phyloP scores from a whole-genome alignment of 1,140 invertebrate genomes.

The Orius laevigatus region DNA sequence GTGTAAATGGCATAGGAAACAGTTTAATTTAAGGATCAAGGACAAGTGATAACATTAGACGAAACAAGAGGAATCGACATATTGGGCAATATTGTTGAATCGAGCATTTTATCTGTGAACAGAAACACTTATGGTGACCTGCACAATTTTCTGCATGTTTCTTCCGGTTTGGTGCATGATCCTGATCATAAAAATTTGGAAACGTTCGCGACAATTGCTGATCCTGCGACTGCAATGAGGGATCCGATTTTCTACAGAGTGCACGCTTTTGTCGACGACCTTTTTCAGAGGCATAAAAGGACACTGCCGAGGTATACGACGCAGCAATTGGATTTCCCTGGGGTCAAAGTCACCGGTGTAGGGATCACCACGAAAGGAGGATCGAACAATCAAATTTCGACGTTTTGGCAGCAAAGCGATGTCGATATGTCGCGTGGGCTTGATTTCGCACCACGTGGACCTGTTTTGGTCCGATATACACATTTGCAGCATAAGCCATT shows the following conservation, averaged over 20 bases:
- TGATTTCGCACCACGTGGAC: slow-evolving; percentile 28
- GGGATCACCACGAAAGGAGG: slow-evolving; percentile 27
- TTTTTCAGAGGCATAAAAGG: too few relatives aligned
- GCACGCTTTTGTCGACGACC: too few relatives aligned
- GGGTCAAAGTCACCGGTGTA: slow-evolving; percentile 34
- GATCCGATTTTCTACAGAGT: too few relatives aligned
- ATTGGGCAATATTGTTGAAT: slow-evolving; percentile 64
- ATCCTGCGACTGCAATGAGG: too few relatives aligned
- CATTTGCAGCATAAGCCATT: slow-evolving; percentile 31
- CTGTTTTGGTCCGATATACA: slow-evolving; percentile 27
- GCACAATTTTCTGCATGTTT: slow-evolving; percentile 53
- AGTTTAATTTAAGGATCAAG: slow-evolving; percentile 4
- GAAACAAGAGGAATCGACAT: slow-evolving; percentile 59
- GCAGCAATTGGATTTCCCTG: slow-evolving; percentile 37
- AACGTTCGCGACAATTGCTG: too few relatives aligned
- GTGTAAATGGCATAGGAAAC: too few relatives aligned
- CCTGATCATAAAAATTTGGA: slow-evolving; percentile 47
- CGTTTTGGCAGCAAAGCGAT: slow-evolving; percentile 32
- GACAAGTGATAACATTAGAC: slow-evolving; percentile 32
- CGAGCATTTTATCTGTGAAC: slow-evolving; percentile 51
- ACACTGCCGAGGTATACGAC: too few relatives aligned
- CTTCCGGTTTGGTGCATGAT: slow-evolving; percentile 51
- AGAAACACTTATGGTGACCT: slow-evolving; percentile 49
- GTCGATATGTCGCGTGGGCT: slow-evolving; percentile 30
- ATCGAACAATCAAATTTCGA: slow-evolving; percentile 24